Percentiles rank a stretch among this genome's conserved stretches.
These are phyloP conservation scores for human (Homo sapiens) DNA, from an alignment of 2,113 vertebrate genomes.

Conservation along the genomic window DNA sequence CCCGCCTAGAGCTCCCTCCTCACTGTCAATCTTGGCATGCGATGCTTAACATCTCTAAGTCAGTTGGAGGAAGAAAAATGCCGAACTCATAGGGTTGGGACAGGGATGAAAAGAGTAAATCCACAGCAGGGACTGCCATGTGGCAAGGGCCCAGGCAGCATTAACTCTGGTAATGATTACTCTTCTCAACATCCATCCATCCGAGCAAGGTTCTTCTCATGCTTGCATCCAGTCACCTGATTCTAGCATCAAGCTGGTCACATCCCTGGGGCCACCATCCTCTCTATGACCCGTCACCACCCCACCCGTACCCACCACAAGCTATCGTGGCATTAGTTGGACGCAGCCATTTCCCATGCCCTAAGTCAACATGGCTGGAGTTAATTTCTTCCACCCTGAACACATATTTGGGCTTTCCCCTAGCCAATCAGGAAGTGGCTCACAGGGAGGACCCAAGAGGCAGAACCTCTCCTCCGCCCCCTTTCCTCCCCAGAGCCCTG, in stretches of 20 bases:
- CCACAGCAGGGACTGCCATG: accelerated
- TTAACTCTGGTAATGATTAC: accelerated
- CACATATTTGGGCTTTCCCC: neutral
- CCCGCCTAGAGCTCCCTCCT: neutral
- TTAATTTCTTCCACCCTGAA: neutral
- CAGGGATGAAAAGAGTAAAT: neutral
- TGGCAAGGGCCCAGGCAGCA: neutral
- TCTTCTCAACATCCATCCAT: neutral
- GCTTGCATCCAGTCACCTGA: neutral
- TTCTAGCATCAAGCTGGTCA: neutral
- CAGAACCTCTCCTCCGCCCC: neutral
- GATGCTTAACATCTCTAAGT: neutral
- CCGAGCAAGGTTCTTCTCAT: neutral
- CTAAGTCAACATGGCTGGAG: neutral
- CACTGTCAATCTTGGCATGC: neutral
- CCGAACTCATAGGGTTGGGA: neutral
- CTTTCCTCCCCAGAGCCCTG: neutral
- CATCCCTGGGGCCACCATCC: neutral
- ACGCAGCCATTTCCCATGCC: neutral
- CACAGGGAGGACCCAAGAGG: neutral
- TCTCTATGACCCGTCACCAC: neutral
- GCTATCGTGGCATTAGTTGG: neutral
- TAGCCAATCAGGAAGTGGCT: neutral
- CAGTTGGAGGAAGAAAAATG: neutral
- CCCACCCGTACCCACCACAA: neutral